Evolutionary conservation across 2,113 vertebrate genomes (phyloP).

Genomic region (Nothobranchius furzeri): DNA sequence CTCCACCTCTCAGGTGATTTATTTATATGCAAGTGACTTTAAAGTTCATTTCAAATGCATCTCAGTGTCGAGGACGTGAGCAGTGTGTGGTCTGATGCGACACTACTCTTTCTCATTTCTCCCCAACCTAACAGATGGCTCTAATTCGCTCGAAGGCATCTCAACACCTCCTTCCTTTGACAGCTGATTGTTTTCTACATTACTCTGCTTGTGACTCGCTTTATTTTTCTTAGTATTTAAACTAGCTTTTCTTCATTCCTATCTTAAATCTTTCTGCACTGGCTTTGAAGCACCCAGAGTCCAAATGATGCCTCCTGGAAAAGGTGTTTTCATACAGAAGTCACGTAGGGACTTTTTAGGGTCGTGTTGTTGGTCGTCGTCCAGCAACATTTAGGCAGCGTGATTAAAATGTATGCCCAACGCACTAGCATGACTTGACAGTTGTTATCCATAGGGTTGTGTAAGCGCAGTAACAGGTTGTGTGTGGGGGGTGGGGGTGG

Average conservation of each 20-base stretch:
- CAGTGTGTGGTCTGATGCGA: constrained; percentile 17
- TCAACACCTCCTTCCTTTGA: constrained; percentile 42
- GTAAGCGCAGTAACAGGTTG: neutral
- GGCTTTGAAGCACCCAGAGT: neutral
- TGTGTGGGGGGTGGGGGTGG: neutral
- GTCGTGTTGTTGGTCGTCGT: neutral
- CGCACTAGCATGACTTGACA: neutral
- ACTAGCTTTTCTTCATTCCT: neutral
- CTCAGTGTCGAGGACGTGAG: neutral
- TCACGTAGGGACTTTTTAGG: too few relatives aligned
- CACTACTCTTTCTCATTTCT: constrained; percentile 3
- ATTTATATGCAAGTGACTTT: neutral
- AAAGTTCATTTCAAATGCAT: neutral
- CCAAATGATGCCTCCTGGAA: neutral
- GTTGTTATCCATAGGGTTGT: neutral
- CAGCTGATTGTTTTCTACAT: constrained; percentile 3
- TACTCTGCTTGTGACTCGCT: neutral
- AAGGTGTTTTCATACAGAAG: neutral
- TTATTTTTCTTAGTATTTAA: neutral
- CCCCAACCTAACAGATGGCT: constrained; percentile 46
- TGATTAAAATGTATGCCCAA: neutral
- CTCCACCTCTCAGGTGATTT: neutral
- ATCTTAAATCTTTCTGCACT: neutral
- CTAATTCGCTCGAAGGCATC: constrained; percentile 47
- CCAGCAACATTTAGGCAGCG: neutral